These are phyloP conservation scores for Bombycilla garrulus DNA, from an alignment of 2,113 vertebrate species.

Conservation along the genomic window DNA sequence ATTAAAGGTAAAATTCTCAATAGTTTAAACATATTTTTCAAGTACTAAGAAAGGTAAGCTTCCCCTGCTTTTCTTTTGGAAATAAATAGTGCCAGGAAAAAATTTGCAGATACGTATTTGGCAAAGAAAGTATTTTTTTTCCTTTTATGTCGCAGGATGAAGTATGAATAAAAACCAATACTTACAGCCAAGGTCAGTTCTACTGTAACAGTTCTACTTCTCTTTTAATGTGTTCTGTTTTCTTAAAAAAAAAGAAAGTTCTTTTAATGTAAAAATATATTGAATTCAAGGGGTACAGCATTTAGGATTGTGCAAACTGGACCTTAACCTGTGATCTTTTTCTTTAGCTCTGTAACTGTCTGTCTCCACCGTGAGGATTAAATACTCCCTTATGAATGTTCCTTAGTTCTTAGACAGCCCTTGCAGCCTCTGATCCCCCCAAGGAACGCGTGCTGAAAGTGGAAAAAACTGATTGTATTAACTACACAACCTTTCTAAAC, in stretches of 20 bases:
- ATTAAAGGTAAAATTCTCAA: conserved; percentile 23
- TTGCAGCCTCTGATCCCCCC: not conserved
- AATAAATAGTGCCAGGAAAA: conserved; percentile 62
- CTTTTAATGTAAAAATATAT: not conserved
- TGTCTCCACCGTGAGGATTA: not conserved
- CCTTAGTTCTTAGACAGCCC: not conserved
- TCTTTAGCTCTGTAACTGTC: not conserved
- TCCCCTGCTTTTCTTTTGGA: not conserved
- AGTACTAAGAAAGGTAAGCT: not conserved
- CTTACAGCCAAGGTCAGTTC: conserved; percentile 16
- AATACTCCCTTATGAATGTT: not conserved
- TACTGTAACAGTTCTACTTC: not conserved
- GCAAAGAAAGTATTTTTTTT: conserved; percentile 1
- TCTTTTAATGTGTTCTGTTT: not conserved
- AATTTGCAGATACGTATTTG: conserved; percentile 46
- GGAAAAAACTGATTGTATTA: not conserved
- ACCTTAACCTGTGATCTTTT: not conserved
- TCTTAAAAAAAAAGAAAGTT: not conserved
- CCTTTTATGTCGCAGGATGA: conserved; percentile 7
- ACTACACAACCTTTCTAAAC: not conserved
- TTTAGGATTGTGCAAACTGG: not conserved
- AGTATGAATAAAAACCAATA: conserved; percentile 45
- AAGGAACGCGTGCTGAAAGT: not conserved
- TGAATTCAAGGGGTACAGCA: not conserved
- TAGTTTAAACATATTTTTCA: conserved; percentile 47